A percentile compares a stretch with the other conserved stretches of the same genome.
These are phyloP conservation scores for Tipula confusa DNA, from an alignment of 2,888 invertebrate species.

Conservation along the genomic window DNA sequence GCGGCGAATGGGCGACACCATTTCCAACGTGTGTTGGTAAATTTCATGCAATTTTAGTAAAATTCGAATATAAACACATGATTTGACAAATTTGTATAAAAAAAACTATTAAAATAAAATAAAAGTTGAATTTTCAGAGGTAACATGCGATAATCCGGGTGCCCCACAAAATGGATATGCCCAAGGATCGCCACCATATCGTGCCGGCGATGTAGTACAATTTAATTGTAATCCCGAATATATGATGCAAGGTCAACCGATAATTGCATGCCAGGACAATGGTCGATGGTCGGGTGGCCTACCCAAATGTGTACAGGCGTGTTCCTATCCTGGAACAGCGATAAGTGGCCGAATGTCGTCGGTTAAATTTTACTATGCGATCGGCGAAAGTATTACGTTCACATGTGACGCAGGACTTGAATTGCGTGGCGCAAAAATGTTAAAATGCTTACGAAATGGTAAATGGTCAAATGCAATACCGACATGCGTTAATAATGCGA, in stretches of 20 bases:
- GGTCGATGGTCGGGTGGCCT: slow-evolving; percentile 79
- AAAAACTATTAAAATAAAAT: slow-evolving; percentile 32
- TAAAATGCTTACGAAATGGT: slow-evolving; percentile 74
- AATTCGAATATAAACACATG: not conserved
- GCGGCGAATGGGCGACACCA: slow-evolving; percentile 74
- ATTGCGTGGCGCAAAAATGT: slow-evolving; percentile 70
- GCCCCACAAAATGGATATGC: slow-evolving; percentile 74
- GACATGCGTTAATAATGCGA: slow-evolving; percentile 53
- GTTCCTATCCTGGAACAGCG: slow-evolving; percentile 81
- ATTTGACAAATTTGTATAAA: slow-evolving; percentile 3
- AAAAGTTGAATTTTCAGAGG: slow-evolving; percentile 56
- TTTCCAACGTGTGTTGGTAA: slow-evolving; percentile 71
- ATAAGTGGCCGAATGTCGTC: slow-evolving; percentile 81
- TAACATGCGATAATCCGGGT: slow-evolving; percentile 71
- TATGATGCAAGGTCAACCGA: slow-evolving; percentile 87
- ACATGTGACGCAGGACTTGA: slow-evolving; percentile 74
- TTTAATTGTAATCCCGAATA: slow-evolving; percentile 84
- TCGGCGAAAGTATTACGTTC: slow-evolving; percentile 79
- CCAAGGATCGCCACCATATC: slow-evolving; percentile 70
- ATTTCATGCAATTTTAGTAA: slow-evolving; percentile 36
- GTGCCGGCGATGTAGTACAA: slow-evolving; percentile 80
- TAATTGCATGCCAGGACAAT: slow-evolving; percentile 82
- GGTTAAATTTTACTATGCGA: slow-evolving; percentile 83
- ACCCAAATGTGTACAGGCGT: slow-evolving; percentile 83
- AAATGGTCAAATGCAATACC: slow-evolving; percentile 86